These are phyloP conservation scores for Hoplias malabaricus DNA, from an alignment of 2,113 vertebrate species.

Conservation along the genomic window DNA sequence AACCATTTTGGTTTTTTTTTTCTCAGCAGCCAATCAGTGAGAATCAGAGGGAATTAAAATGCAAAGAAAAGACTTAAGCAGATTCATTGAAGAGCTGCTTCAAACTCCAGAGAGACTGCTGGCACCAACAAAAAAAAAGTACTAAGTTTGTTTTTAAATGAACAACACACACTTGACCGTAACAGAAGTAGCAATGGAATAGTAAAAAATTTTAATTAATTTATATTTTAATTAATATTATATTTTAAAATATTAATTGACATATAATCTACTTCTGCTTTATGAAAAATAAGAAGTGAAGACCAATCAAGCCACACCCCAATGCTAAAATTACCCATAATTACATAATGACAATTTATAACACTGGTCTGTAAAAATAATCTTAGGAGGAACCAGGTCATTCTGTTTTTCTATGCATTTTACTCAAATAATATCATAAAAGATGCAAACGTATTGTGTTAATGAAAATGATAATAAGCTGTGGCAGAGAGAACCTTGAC, in stretches of 20 bases:
- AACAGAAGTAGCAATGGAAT: not conserved
- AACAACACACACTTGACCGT: too few species aligned
- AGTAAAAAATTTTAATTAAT: not conserved
- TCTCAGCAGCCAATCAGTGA: not conserved
- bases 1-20: constrained; percentile 10
- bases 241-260: not conserved
- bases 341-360: not conserved
- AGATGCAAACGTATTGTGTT: constrained; percentile 19
- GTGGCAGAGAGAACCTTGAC: constrained; percentile 47
- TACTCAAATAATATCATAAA: not conserved
- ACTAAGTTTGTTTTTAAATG: too few species aligned
- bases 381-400: accelerated
- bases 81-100: constrained; percentile 73
- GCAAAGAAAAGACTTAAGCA: constrained; percentile 70
- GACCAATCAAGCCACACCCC: not conserved
- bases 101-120: constrained; percentile 60
- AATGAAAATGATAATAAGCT: constrained; percentile 43
- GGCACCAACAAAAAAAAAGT: constrained; percentile 48
- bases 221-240: not conserved
- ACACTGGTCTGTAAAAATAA: not conserved
- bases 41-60: constrained; percentile 65
- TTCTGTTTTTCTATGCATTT: not conserved
- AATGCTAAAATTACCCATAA: not conserved
- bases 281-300: not conserved
- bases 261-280: not conserved